A percentile compares a stretch with the other conserved stretches of the same genome.
These are phyloP conservation scores for Hystrix cristata DNA, from an alignment of 2,113 vertebrate genomes.

Conservation along the genomic window DNA sequence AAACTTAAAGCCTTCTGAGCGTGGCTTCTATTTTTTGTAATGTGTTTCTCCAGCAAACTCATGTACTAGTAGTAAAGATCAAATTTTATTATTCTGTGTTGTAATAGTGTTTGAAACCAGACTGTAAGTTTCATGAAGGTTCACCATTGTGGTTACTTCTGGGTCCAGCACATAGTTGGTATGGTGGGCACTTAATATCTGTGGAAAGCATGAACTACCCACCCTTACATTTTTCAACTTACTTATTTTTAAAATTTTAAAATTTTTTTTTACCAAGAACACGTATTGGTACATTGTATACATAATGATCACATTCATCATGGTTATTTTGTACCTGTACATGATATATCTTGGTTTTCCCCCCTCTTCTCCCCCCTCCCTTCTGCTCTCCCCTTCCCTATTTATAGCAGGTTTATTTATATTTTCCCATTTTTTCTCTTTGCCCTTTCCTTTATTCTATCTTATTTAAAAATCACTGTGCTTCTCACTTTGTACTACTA, in stretches of 20 bases:
- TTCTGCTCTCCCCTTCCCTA: too few relatives aligned
- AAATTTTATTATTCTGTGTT: neutral
- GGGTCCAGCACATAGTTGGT: neutral
- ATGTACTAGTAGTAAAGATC: neutral
- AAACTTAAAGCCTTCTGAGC: neutral
- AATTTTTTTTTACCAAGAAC: too few relatives aligned
- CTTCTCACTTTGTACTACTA: neutral
- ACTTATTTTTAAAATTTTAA: too few relatives aligned
- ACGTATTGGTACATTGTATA: too few relatives aligned
- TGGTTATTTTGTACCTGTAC: too few relatives aligned
- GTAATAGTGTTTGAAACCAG: neutral
- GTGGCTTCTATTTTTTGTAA: neutral
- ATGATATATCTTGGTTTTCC: too few relatives aligned
- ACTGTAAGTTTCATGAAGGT: neutral
- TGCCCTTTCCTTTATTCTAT: neutral
- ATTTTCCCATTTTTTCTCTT: too few relatives aligned
- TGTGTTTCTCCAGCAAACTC: neutral
- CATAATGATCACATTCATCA: too few relatives aligned
- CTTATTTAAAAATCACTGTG: neutral
- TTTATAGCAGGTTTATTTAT: too few relatives aligned
- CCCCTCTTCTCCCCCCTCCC: too few relatives aligned
- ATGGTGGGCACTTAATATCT: neutral
- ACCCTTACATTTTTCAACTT: neutral
- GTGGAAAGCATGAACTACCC: neutral
- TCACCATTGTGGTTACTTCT: neutral